A percentile compares a stretch with the other conserved stretches of the same genome.
These are phyloP conservation scores for Gopherus evgoodei DNA, from an alignment of 2,113 vertebrate species.

Conservation along the genomic window DNA sequence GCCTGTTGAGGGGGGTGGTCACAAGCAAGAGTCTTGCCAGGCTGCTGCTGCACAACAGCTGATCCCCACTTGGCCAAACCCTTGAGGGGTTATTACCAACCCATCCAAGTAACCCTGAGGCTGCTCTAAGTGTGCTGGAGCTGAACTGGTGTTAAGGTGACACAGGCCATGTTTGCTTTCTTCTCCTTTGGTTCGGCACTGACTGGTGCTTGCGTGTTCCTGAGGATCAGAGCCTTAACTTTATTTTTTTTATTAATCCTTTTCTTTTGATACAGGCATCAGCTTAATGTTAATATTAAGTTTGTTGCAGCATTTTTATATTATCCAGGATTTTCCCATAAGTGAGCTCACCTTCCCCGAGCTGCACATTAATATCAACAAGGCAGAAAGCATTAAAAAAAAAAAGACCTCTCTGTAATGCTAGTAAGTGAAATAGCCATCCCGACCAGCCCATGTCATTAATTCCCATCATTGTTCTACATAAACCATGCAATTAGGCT, in stretches of 20 bases:
- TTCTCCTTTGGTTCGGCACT: neutral
- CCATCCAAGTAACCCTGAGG: neutral
- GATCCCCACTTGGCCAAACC: neutral
- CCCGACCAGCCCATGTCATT: rapidly evolving
- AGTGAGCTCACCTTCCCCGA: neutral
- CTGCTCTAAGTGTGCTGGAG: neutral
- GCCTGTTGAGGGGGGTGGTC: neutral
- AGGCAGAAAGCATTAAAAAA: neutral
- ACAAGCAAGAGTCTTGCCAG: neutral
- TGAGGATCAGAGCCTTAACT: neutral
- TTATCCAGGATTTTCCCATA: neutral
- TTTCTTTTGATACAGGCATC: neutral
- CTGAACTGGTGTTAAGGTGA: neutral
- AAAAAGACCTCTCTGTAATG: neutral
- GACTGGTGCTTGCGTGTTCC: neutral
- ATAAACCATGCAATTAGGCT: rapidly evolving
- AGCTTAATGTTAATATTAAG: neutral
- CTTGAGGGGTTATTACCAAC: neutral
- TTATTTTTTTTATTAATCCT: neutral
- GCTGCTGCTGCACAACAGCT: neutral
- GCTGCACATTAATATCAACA: neutral
- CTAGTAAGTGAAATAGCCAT: rapidly evolving
- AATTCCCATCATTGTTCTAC: neutral
- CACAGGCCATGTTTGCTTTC: neutral
- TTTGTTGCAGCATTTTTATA: neutral